A percentile compares a stretch with the other conserved stretches of the same genome.
Evolutionary conservation across 2,797 vertebrate species (phyloP).

Genomic region (Helarctos malayanus): DNA sequence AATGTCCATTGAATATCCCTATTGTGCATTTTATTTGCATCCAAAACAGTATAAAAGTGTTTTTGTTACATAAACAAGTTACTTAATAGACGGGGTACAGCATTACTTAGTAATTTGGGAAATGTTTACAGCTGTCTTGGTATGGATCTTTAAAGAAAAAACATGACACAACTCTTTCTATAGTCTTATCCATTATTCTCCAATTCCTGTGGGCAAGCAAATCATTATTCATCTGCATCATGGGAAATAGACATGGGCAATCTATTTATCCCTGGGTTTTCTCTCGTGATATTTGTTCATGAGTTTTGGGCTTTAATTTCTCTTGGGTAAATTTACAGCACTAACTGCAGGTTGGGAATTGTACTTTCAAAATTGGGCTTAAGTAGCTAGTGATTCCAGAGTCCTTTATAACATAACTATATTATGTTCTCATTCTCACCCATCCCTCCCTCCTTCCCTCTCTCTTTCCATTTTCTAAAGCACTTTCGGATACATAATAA

Average conservation of each 20-base stretch:
- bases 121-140: neutral
- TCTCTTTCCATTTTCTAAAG: neutral
- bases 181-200: neutral
- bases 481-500: neutral
- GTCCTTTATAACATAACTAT: neutral
- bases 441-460: too few species aligned
- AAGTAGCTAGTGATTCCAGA: neutral
- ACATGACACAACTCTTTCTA: neutral
- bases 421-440: neutral
- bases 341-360: neutral
- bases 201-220: neutral
- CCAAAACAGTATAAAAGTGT: neutral
- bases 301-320: neutral
- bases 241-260: neutral
- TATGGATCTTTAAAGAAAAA: constrained; percentile 41
- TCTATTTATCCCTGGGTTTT: neutral
- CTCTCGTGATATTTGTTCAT: neutral
- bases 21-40: constrained; percentile 40
- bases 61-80: constrained; percentile 32
- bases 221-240: neutral
- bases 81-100: neutral
- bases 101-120: constrained; percentile 9
- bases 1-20: neutral
- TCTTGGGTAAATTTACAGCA: neutral
- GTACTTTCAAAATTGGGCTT: neutral